phyloP scores from a whole-genome alignment of 1,140 invertebrate genomes.

The Chlorops oryzae region DNA sequence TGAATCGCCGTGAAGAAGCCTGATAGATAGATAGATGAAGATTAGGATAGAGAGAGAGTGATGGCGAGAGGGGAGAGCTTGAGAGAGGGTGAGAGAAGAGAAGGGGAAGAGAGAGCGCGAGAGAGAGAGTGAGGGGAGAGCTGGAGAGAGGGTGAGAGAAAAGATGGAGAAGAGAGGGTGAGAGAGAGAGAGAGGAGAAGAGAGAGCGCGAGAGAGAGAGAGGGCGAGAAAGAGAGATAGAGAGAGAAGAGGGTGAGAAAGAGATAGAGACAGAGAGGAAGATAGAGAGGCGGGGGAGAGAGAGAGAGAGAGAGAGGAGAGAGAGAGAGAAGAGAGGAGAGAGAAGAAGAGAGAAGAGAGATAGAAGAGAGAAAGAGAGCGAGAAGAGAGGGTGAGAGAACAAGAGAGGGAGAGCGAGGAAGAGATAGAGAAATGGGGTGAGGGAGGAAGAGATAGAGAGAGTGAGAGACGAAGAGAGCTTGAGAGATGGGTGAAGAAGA shows the following conservation, averaged over 20 bases:
- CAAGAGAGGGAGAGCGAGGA: background rate
- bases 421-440: background rate
- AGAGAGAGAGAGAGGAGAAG: background rate
- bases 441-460: background rate
- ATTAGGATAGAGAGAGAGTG: background rate
- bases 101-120: background rate
- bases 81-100: background rate
- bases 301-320: background rate
- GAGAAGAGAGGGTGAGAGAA: background rate
- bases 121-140: background rate
- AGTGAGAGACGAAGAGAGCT: background rate
- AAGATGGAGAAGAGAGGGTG: background rate
- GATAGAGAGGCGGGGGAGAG: background rate
- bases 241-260: background rate
- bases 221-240: background rate
- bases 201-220: background rate
- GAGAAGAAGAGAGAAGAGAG: background rate
- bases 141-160: background rate
- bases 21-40: too few species aligned
- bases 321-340: background rate
- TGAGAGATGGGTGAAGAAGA: background rate
- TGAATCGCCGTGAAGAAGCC: too few species aligned
- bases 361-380: background rate
- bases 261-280: background rate
- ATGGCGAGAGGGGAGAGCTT: background rate